Evolutionary conservation across 2,113 vertebrate species (phyloP).

Genomic region (Clarias macrocephalus): DNA sequence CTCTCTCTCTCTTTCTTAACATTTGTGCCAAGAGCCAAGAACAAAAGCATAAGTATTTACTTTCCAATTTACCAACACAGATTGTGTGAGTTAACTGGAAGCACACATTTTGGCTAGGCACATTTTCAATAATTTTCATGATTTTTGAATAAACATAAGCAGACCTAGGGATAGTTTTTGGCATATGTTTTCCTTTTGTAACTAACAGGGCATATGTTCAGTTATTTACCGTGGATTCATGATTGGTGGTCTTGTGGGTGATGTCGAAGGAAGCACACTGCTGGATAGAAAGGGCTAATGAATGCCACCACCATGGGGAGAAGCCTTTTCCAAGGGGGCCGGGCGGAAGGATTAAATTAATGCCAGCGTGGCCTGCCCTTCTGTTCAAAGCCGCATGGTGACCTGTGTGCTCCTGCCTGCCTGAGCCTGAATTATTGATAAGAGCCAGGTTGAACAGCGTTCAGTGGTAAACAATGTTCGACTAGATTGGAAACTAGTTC

Average conservation of each 20-base stretch:
- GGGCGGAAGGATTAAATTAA: conserved; percentile 74
- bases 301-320: conserved; percentile 52
- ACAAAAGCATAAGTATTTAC: background rate
- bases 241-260: conserved; percentile 55
- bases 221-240: conserved; percentile 52
- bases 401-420: conserved; percentile 46
- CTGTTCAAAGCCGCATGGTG: conserved; percentile 69
- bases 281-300: conserved; percentile 70
- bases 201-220: background rate
- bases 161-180: background rate
- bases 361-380: conserved; percentile 76
- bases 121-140: background rate
- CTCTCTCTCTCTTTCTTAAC: background rate
- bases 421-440: conserved; percentile 75
- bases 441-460: conserved; percentile 14
- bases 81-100: background rate
- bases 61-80: background rate
- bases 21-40: background rate
- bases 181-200: background rate
- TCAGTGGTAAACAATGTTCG: conserved; percentile 16
- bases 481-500: background rate
- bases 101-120: background rate
- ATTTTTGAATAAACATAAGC: background rate
- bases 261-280: conserved; percentile 46
- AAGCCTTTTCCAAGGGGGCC: conserved; percentile 61